These are phyloP conservation scores for Etheostoma spectabile DNA, from an alignment of 2,113 vertebrate genomes.

Conservation along the genomic window DNA sequence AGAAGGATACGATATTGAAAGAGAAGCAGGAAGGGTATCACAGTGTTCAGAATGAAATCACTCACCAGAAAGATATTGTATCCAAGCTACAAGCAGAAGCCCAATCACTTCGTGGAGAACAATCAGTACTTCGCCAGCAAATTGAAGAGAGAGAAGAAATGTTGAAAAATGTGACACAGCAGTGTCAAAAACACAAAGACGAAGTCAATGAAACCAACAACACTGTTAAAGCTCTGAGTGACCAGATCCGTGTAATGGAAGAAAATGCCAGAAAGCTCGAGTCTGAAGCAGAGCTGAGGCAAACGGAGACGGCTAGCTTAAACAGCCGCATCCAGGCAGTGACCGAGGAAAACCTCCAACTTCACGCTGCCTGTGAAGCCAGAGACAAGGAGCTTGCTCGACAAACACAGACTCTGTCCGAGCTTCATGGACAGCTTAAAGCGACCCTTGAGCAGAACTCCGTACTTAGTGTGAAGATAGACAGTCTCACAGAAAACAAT, in stretches of 20 bases:
- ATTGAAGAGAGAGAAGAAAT: conserved; percentile 75
- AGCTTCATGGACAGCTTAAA: conserved; percentile 66
- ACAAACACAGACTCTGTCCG: conserved; percentile 66
- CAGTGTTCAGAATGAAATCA: conserved; percentile 69
- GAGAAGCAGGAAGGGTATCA: conserved; percentile 73
- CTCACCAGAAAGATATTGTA: conserved; percentile 53
- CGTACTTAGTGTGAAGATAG: conserved; percentile 68
- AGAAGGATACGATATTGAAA: conserved; percentile 70
- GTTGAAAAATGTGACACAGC: conserved; percentile 62
- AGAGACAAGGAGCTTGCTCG: conserved; percentile 74
- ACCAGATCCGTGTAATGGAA: conserved; percentile 66
- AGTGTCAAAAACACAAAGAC: conserved; percentile 74
- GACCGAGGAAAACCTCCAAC: conserved; percentile 79
- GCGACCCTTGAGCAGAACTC: conserved; percentile 40
- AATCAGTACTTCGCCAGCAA: conserved; percentile 58
- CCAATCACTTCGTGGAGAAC: conserved; percentile 72
- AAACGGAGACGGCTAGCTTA: conserved; percentile 68
- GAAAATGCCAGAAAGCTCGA: conserved; percentile 75
- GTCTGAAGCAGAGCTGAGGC: conserved; percentile 62
- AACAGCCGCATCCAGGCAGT: conserved; percentile 69
- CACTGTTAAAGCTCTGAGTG: conserved; percentile 64
- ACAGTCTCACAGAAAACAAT: conserved; percentile 74
- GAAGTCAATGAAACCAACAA: conserved; percentile 74
- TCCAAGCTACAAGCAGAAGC: conserved; percentile 73
- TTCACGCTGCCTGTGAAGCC: conserved; percentile 71